A percentile compares a stretch with the other conserved stretches of the same genome.
phyloP scores from a whole-genome alignment of 2,888 invertebrate genomes.

The Rotaria socialis region DNA sequence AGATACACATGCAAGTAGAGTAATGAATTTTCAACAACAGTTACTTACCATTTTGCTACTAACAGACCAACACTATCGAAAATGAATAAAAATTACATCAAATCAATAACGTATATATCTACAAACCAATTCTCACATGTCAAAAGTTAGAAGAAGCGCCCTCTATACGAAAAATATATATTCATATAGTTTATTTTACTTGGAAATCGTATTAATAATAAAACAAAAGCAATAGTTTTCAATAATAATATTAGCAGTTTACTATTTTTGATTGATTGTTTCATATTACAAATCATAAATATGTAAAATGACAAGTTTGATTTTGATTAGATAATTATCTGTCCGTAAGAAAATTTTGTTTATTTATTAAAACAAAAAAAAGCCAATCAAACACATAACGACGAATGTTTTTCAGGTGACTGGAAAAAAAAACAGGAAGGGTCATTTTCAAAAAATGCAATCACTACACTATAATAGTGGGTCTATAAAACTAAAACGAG shows the following conservation, averaged over 20 bases:
- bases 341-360: background rate
- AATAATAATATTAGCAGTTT: too few species aligned
- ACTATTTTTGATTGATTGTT: background rate
- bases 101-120: background rate
- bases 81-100: background rate
- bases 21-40: background rate
- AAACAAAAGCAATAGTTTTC: background rate
- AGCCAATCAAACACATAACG: background rate
- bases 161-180: background rate
- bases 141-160: background rate
- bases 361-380: background rate
- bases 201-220: background rate
- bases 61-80: background rate
- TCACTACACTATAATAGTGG: slow-evolving; percentile 15
- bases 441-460: background rate
- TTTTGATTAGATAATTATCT: slow-evolving; percentile 1
- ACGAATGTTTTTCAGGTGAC: background rate
- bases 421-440: background rate
- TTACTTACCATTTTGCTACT: background rate
- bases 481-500: background rate
- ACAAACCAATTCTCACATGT: background rate
- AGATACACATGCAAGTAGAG: background rate
- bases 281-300: background rate
- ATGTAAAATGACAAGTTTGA: background rate
- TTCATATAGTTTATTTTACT: background rate